Evolutionary conservation across 2,888 invertebrate species (phyloP), one percentile per base, ranked within the genome.

Genomic region (Troglohyphantes excavatus): DNA sequence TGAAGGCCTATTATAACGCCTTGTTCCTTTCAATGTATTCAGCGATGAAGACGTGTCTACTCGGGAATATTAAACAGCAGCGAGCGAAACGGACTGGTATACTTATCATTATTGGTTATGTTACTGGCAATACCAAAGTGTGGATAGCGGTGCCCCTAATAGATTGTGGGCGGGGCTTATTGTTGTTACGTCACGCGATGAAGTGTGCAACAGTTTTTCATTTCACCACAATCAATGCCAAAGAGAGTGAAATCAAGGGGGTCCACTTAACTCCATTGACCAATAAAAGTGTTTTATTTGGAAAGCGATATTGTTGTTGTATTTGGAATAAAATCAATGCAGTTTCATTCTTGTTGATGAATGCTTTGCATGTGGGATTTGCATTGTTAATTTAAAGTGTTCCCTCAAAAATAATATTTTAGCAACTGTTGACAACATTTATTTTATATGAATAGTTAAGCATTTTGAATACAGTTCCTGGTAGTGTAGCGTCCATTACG

Each of bases 51-150:
- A 73, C 33, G 65, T 73, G n/a, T 53, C 67, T 21, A 21, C 29
- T 53, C 17, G n/a, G 46, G 84, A 75, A 84, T 84, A 76, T 75
- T 67, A 84, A 84, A 43, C 67, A 75, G 53, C 13, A 21, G 33
- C 11, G 68, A 23, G 61, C n/a, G n/a, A 53, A 53, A 53, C 5
- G 53, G 53, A 53, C 13, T 53, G 53, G 53, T 53, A n/a, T 53
- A n/a, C 17, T 53, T 53, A 53, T 53, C 59, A 46, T 33, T 82
- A 59, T 82, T 46, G 79, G 79, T 27, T 17, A 17, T 27, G 59
- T 75, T 61, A 73, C 59, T 33, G 75, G 75, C 59, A 27, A 53
- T 13, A 39, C 9, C 7, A 39, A 39, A 53, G 53, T 53, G 53
- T 53, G 53, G 53, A n/a, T 53, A n/a, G 33, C 33, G 33, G 33